Evolutionary conservation across 2,797 vertebrate genomes (phyloP).

Genomic region (Manis javanica): DNA sequence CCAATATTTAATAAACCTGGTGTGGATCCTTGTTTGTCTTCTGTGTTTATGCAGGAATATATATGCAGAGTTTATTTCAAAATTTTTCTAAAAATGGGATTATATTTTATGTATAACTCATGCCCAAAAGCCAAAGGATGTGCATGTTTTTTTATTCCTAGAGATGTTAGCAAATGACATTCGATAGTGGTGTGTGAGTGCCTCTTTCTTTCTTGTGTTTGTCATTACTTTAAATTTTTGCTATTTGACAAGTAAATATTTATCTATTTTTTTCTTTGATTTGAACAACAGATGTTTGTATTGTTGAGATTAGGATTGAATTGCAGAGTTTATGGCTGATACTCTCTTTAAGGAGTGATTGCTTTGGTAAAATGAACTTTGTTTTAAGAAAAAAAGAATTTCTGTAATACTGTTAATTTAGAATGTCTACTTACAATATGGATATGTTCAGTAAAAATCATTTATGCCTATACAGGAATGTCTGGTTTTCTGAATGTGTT

Average conservation of each 20-base stretch:
- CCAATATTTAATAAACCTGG: not conserved
- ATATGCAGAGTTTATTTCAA: not conserved
- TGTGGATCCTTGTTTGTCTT: not conserved
- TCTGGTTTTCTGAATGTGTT: conserved; percentile 60
- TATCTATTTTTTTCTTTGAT: conserved; percentile 5
- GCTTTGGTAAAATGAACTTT: conserved; percentile 33
- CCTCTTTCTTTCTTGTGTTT: conserved; percentile 12
- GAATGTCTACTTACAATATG: conserved; percentile 39
- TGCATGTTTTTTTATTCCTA: not conserved
- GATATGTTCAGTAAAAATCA: conserved; percentile 31
- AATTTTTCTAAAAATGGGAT: not conserved
- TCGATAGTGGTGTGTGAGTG: not conserved
- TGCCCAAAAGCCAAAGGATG: not conserved
- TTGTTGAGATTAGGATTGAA: conserved; percentile 54
- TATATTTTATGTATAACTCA: not conserved
- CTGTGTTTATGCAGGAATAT: conserved; percentile 49
- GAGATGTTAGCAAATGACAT: not conserved
- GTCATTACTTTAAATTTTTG: conserved; percentile 11
- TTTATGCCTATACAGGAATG: not conserved
- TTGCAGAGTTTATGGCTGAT: not conserved
- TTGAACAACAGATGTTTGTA: conserved; percentile 17
- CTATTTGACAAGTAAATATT: conserved; percentile 5
- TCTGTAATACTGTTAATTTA: conserved; percentile 23
- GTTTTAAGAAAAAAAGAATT: conserved; percentile 47
- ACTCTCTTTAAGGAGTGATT: conserved; percentile 30